Conservation (phyloP, 2,113 vertebrate genomes). For the Sturnira hondurensis region DNA sequence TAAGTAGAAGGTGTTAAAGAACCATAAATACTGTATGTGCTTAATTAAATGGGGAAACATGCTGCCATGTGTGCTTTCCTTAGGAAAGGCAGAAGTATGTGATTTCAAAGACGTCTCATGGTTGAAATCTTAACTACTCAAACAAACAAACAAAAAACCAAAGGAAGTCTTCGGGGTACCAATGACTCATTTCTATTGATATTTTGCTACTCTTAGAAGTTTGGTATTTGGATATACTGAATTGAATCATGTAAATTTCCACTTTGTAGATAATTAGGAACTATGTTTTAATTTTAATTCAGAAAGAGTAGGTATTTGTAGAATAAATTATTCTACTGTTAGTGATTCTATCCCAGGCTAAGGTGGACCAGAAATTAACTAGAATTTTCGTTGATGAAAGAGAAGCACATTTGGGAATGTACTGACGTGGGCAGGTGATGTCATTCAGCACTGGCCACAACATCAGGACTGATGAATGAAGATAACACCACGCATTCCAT, state of each 20-base stretch:
- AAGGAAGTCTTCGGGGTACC: background rate
- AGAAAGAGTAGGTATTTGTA: background rate
- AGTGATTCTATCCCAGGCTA: background rate
- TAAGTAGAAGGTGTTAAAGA: background rate
- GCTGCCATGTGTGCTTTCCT: background rate
- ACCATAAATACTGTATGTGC: background rate
- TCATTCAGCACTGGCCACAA: background rate
- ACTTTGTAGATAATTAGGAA: background rate
- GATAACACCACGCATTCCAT: too few species aligned
- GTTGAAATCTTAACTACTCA: background rate
- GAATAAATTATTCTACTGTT: background rate
- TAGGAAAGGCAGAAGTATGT: background rate
- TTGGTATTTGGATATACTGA: background rate
- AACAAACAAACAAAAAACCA: too few species aligned
- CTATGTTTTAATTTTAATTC: background rate
- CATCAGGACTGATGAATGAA: background rate
- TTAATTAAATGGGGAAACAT: background rate
- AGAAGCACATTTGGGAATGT: background rate
- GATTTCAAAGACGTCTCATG: background rate
- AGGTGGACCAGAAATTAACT: background rate
- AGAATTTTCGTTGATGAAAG: background rate
- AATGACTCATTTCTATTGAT: background rate
- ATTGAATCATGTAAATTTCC: background rate
- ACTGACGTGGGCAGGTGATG: background rate
- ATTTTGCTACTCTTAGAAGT: background rate